Evolutionary conservation across 2,888 invertebrate genomes (phyloP).

Genomic region (Apoda limacodes): DNA sequence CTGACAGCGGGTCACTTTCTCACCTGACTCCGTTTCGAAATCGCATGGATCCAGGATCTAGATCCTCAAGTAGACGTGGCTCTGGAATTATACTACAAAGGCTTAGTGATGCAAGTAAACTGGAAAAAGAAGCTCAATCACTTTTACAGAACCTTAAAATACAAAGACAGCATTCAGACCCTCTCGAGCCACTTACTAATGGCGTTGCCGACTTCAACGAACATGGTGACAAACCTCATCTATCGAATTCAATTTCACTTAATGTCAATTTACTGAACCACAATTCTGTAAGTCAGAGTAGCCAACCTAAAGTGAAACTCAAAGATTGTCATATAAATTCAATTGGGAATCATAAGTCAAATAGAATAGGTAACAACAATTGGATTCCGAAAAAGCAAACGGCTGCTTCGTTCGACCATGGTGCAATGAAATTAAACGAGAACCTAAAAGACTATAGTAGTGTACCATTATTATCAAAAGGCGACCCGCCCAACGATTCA

Average conservation of each 20-base stretch:
- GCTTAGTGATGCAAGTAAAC: constrained; percentile 35
- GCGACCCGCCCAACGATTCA: constrained; percentile 56
- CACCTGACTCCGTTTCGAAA: constrained; percentile 57
- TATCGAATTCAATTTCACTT: constrained; percentile 48
- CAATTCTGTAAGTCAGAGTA: constrained; percentile 35
- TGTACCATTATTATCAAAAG: constrained; percentile 55
- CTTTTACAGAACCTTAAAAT: constrained; percentile 45
- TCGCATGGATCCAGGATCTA: constrained; percentile 46
- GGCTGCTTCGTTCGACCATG: constrained; percentile 58
- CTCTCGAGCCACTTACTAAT: constrained; percentile 44
- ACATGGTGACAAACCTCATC: constrained; percentile 40
- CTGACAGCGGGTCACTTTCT: constrained; percentile 47
- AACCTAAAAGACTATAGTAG: constrained; percentile 60
- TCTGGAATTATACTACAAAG: constrained; percentile 46
- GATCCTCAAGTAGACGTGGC: constrained; percentile 55
- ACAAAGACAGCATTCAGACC: constrained; percentile 51
- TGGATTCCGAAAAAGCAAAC: constrained; percentile 59
- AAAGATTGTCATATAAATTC: constrained; percentile 47
- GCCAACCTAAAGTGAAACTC: constrained; percentile 51
- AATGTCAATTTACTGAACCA: constrained; percentile 52
- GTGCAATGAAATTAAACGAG: constrained; percentile 43
- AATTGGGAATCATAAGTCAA: constrained; percentile 43
- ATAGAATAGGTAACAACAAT: constrained; percentile 61
- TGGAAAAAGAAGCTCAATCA: constrained; percentile 51
- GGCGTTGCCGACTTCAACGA: constrained; percentile 39